phyloP scores from a whole-genome alignment of 2,113 vertebrate genomes.

The Sinocyclocheilus grahami region DNA sequence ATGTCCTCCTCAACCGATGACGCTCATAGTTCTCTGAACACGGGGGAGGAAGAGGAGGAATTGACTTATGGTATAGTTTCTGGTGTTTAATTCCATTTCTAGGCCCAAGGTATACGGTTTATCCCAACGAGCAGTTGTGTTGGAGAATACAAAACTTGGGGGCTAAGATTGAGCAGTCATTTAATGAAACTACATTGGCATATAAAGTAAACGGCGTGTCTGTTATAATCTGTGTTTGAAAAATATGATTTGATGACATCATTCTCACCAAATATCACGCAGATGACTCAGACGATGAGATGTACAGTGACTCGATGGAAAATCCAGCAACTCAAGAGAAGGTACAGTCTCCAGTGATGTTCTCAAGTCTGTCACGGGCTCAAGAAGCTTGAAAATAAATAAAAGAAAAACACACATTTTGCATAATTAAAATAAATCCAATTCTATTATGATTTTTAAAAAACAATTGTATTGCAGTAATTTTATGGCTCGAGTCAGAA shows the following conservation, averaged over 20 bases:
- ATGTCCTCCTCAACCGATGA: constrained; percentile 69
- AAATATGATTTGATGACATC: constrained; percentile 57
- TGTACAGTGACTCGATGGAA: constrained; percentile 93
- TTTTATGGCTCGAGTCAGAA: not conserved
- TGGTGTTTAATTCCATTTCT: not conserved
- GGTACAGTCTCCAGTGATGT: constrained; percentile 66
- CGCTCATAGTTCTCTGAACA: constrained; percentile 78
- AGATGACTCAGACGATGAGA: constrained; percentile 88
- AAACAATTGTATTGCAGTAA: not conserved
- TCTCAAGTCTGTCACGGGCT: not conserved
- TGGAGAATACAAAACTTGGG: not conserved
- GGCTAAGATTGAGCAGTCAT: not conserved
- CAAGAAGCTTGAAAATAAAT: not conserved
- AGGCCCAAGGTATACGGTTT: not conserved
- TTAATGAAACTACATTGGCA: not conserved
- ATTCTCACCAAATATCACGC: constrained; percentile 68
- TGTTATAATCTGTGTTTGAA: not conserved
- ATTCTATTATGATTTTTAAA: not conserved
- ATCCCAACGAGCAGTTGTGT: not conserved
- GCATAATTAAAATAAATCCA: not conserved
- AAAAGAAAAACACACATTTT: too few relatives aligned
- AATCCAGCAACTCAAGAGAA: constrained; percentile 84
- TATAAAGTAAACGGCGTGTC: not conserved
- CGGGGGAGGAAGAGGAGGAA: constrained; percentile 74
- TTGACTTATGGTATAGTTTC: constrained; percentile 61